Evolutionary conservation across 1,140 invertebrate genomes (phyloP), one percentile per base, ranked within the genome.

Genomic region (Scylla paramamosain): DNA sequence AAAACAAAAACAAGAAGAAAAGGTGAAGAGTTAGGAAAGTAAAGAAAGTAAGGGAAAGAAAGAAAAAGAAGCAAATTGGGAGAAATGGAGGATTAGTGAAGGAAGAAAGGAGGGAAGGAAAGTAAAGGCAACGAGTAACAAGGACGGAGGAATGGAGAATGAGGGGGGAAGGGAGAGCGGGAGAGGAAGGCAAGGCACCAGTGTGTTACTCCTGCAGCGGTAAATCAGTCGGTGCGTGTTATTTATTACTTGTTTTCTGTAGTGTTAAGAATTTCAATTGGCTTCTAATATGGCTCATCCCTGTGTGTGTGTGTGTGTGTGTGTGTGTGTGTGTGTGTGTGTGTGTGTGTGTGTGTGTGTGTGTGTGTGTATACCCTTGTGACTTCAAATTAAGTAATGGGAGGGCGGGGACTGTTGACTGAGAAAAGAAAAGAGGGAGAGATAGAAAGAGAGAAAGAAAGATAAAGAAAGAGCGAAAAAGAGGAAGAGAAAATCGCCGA

Each of bases 291-390:
- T 77, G 67, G 67, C 67, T 77, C 67, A n/a, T 77, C 67, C 59
- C 59, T 67, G 10, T 25, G 59, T 67, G 59, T 67, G 59, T 67
- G 59, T 67, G 59, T 67, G 59, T 67, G 59, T 67, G 59, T 77
- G 67, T 77, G 67, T 77, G 67, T 77, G 67, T n/a, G 67, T 77
- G 67, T 77, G 67, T n/a, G 67, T n/a, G 67, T 77, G 67, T n/a
- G 67, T n/a, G 67, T 77, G 67, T n/a, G 20, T 7, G 20, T 77
- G 67, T 77, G n/a, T 20, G n/a, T 77, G 67, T 77, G 67, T 20
- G 20, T 77, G 67, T n/a, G 67, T 20, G 52, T 59, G 52, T 59
- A 8, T 14, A 20, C 16, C 12, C 52, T 0, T 59, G 52, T 3
- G 52, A 59, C 39, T 39, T 39, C 39, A 39, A 39, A 39, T 39